Conservation (phyloP, 2,113 vertebrate species). For the Ploceus nigricollis region DNA sequence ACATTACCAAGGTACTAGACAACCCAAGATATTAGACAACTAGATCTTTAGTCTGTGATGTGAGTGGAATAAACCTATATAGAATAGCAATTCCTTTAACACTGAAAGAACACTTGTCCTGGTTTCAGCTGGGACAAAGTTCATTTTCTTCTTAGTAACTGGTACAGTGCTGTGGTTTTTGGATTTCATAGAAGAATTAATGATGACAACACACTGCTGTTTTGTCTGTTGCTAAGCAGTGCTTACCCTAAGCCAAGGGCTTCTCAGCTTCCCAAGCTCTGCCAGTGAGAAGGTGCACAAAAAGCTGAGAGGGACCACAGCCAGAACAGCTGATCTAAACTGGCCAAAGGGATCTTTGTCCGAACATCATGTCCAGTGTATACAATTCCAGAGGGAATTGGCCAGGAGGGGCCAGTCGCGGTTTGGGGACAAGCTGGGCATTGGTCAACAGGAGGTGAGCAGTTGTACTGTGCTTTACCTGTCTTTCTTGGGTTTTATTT, state of each 20-base stretch:
- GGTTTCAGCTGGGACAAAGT: neutral
- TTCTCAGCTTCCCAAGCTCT: neutral
- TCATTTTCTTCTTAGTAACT: neutral
- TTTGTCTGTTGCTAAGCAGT: neutral
- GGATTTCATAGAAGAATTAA: neutral
- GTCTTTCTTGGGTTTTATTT: neutral
- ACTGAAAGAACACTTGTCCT: neutral
- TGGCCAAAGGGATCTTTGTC: neutral
- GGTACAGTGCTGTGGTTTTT: neutral
- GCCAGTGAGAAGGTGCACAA: neutral
- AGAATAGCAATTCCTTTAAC: neutral
- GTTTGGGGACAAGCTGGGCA: neutral
- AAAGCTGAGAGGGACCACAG: neutral
- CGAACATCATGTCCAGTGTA: neutral
- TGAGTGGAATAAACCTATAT: neutral
- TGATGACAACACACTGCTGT: neutral
- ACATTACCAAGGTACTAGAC: neutral
- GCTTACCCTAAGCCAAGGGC: neutral
- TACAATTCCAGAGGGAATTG: neutral
- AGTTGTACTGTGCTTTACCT: neutral
- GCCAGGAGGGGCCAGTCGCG: fast-evolving
- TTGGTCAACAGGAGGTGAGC: neutral
- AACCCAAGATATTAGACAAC: neutral
- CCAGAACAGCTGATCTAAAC: neutral
- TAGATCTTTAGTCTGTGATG: neutral